These are phyloP conservation scores for Drosophila seguyi DNA, from an alignment of 1,140 invertebrate genomes.

Conservation along the genomic window DNA sequence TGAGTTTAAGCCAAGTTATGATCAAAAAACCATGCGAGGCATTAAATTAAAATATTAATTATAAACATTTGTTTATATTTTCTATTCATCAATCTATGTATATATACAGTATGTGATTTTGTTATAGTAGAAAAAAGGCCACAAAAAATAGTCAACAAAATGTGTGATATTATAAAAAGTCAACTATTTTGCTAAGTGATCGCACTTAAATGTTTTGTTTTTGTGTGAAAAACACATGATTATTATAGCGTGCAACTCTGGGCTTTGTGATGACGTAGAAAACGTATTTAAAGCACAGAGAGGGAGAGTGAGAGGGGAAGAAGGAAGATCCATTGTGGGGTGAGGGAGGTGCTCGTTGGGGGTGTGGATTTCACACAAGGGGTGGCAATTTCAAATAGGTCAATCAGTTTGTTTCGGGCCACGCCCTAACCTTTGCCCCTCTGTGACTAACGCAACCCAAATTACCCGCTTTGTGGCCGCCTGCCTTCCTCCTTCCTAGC, in stretches of 20 bases:
- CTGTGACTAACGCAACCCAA: conserved; percentile 32
- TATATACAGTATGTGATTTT: neutral
- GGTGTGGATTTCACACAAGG: neutral
- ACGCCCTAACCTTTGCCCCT: conserved; percentile 37
- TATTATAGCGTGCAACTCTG: conserved; percentile 1
- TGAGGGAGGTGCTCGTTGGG: neutral
- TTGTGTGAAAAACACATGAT: neutral
- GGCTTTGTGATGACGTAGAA: neutral
- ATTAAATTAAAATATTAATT: no score
- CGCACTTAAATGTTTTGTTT: neutral
- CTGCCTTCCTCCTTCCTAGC: neutral
- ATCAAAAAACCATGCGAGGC: no score
- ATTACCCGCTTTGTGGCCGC: conserved; percentile 1
- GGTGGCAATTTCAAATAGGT: conserved; percentile 25
- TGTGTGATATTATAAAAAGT: neutral
- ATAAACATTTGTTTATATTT: neutral
- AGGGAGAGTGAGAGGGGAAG: no score
- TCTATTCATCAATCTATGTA: neutral
- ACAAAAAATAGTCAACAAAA: neutral
- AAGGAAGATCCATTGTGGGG: neutral
- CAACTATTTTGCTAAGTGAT: neutral
- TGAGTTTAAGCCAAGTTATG: no score
- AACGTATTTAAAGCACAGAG: neutral
- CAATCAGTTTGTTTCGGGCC: conserved; percentile 25
- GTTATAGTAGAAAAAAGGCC: no score